These are phyloP conservation scores for Halictus ligatus DNA, from an alignment of 2,888 invertebrate genomes.

Conservation along the genomic window DNA sequence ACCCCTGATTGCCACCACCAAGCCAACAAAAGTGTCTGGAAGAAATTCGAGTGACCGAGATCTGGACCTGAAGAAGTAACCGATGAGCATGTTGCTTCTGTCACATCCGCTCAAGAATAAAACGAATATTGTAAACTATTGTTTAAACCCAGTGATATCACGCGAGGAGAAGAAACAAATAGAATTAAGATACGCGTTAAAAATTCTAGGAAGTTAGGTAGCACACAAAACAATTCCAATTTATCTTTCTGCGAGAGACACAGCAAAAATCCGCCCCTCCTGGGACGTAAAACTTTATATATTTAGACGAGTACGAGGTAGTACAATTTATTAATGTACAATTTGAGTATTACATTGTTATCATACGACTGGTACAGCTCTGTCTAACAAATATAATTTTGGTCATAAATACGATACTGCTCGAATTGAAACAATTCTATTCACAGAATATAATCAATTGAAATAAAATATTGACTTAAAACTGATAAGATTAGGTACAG, in stretches of 20 bases:
- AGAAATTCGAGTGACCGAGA: neutral
- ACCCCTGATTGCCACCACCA: neutral
- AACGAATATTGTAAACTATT: too few relatives aligned
- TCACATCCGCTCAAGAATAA: too few relatives aligned
- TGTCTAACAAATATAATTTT: constrained; percentile 14
- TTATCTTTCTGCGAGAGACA: too few relatives aligned
- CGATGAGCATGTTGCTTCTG: neutral
- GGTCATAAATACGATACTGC: constrained; percentile 25
- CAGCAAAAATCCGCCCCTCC: too few relatives aligned
- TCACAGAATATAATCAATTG: constrained; percentile 6
- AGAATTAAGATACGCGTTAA: too few relatives aligned
- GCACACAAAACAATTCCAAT: too few relatives aligned
- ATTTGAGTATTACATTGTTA: constrained; percentile 45
- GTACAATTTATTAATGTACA: constrained; percentile 65
- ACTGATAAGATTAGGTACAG: constrained; percentile 32
- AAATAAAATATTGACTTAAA: constrained; percentile 39
- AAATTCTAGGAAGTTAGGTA: too few relatives aligned
- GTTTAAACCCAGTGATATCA: too few relatives aligned
- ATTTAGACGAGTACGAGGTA: constrained; percentile 37
- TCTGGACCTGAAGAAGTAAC: neutral
- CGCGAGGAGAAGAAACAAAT: too few relatives aligned
- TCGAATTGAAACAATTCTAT: constrained; percentile 12
- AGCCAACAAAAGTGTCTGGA: neutral
- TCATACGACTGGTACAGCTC: constrained; percentile 40
- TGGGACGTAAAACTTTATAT: too few relatives aligned